Percentiles rank a stretch among this genome's conserved stretches.
Conservation (phyloP, 1,140 invertebrate genomes). For the Drosophila eugracilis region DNA sequence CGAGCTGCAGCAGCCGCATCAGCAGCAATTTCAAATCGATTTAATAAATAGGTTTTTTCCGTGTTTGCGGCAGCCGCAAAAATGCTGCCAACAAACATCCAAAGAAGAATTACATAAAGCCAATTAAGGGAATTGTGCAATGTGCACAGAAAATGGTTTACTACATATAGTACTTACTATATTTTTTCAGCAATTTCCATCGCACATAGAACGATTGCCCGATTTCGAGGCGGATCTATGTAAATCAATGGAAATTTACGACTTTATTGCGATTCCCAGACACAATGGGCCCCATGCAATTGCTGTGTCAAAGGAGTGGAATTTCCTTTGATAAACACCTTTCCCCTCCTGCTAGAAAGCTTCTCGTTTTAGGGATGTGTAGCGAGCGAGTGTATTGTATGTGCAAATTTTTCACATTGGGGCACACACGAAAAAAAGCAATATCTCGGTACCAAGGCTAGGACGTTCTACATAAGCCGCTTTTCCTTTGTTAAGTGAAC, state of each 20-base stretch:
- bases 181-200: slow-evolving; percentile 28
- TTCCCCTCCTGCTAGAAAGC: not conserved
- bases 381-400: slow-evolving; percentile 31
- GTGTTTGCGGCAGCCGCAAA: slow-evolving; percentile 59
- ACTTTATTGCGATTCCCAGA: slow-evolving; percentile 5
- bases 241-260: slow-evolving; percentile 39
- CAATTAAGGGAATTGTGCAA: slow-evolving; percentile 70
- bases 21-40: slow-evolving; percentile 57
- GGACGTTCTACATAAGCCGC: slow-evolving; percentile 63
- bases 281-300: slow-evolving; percentile 13
- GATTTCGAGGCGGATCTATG: slow-evolving; percentile 12
- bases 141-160: slow-evolving; percentile 22
- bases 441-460: slow-evolving; percentile 48
- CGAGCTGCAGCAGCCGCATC: slow-evolving; percentile 14
- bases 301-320: slow-evolving; percentile 46
- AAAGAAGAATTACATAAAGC: slow-evolving; percentile 58
- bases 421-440: slow-evolving; percentile 45
- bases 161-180: too few relatives aligned
- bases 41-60: slow-evolving; percentile 40
- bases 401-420: slow-evolving; percentile 39
- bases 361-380: slow-evolving; percentile 16
- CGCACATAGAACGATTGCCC: slow-evolving; percentile 1
- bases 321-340: slow-evolving; percentile 70
- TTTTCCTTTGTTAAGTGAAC: slow-evolving; percentile 70
- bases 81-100: slow-evolving; percentile 35